Conservation (phyloP, 2,113 vertebrate species). For the Cepphus grylle region DNA sequence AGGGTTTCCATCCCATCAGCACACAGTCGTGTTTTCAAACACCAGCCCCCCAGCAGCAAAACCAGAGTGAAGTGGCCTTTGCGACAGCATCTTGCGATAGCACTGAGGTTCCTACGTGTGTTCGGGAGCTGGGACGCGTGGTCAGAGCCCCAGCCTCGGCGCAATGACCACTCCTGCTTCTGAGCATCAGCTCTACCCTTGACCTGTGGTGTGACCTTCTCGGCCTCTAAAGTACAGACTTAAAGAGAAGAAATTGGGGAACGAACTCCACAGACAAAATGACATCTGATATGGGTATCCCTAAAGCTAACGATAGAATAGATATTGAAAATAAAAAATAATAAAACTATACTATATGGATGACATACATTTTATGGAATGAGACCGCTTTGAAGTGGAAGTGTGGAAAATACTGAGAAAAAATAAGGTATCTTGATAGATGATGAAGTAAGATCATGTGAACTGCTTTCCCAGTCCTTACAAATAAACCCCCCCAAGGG, state of each 20-base stretch:
- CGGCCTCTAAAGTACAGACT: background rate
- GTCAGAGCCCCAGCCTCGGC: background rate
- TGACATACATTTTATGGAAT: background rate
- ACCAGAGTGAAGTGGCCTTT: background rate
- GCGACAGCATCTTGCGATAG: background rate
- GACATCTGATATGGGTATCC: background rate
- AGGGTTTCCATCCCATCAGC: background rate
- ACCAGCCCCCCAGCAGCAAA: background rate
- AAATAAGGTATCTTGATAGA: background rate
- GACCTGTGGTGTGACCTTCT: background rate
- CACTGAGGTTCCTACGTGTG: background rate
- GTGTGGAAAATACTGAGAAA: background rate
- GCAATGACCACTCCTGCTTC: background rate
- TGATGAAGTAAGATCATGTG: background rate
- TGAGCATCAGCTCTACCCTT: background rate
- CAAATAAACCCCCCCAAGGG: background rate
- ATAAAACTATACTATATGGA: background rate
- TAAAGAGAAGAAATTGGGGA: background rate
- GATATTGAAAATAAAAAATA: background rate
- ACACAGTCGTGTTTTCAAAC: background rate
- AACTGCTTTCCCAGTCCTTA: background rate
- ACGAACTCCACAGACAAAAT: background rate
- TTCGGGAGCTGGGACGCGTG: background rate
- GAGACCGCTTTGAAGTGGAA: background rate
- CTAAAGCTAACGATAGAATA: background rate